phyloP scores from a whole-genome alignment of 2,797 vertebrate species.

The Masticophis lateralis region DNA sequence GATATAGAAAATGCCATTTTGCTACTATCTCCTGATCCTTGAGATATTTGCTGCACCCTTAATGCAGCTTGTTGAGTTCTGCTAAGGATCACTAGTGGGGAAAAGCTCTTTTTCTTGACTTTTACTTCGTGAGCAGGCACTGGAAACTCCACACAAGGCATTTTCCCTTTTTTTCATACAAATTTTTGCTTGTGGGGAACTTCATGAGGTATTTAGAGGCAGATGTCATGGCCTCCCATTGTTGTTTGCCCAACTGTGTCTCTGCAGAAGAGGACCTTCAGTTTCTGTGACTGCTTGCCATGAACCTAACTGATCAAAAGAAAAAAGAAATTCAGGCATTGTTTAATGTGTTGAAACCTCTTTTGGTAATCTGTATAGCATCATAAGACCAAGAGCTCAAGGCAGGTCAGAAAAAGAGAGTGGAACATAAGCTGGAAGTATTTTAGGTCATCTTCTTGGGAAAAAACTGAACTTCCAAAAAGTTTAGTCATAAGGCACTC shows the following conservation, averaged over 20 bases:
- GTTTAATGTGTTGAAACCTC: conserved; percentile 41
- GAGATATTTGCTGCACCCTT: not conserved
- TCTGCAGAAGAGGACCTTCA: conserved; percentile 24
- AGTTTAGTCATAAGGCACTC: conserved; percentile 52
- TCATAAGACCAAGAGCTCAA: conserved; percentile 33
- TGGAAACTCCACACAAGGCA: conserved; percentile 49
- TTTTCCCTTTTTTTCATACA: conserved; percentile 29
- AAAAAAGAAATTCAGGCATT: conserved; percentile 54
- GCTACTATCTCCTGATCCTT: not conserved
- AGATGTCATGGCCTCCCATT: not conserved
- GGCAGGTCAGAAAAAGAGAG: conserved; percentile 34
- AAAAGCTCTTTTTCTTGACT: conserved; percentile 33
- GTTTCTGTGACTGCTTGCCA: conserved; percentile 45
- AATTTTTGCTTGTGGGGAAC: conserved; percentile 22
- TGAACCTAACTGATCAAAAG: conserved; percentile 54
- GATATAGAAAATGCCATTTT: not conserved
- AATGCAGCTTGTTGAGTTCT: not conserved
- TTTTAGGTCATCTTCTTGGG: conserved; percentile 55
- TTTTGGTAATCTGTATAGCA: conserved; percentile 48
- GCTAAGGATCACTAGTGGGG: not conserved
- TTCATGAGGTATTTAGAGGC: conserved; percentile 25
- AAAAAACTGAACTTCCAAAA: conserved; percentile 49
- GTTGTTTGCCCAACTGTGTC: conserved; percentile 5
- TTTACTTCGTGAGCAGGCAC: conserved; percentile 21
- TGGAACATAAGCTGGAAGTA: conserved; percentile 23